Evolutionary conservation across 1,140 invertebrate species (phyloP), one percentile per base, ranked within the genome.

Genomic region (Leptopilina clavipes): DNA sequence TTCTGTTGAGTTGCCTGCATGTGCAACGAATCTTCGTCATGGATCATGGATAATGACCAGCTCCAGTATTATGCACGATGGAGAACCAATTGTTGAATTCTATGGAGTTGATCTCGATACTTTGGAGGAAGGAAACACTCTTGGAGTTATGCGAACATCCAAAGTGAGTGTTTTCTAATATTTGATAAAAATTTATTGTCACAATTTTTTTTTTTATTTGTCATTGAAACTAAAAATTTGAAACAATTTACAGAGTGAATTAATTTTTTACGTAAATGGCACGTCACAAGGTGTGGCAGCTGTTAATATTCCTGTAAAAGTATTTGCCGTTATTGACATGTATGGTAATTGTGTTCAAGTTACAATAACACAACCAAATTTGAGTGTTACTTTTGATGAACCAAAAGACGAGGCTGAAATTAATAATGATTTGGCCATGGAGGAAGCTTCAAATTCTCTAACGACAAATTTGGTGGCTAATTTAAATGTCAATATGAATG

Each of bases 281-380:
- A 92, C 94, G 75, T 95, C 96, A 25, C 96, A 98, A 89, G 97
- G 97, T 11, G 91, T 97, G 65, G 97, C 97, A 1, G 95, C 95
- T 0, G 92, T 91, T 79, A 94, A 94, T 83, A 91, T 98, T 79
- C 96, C 97, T 22, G 83, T 92, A 14, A 90, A 92, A 52, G 91
- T 98, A 14, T 98, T 94, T 92, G 97, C 95, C 9, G 93, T 98
- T 12, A 93, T 98, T 25, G 96, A 98, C 90, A 91, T 99, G 85
- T 98, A 97, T 89, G 97, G 97, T 1, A 97, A 97, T 88, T 98
- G 97, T 91, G 94, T 96, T 8, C 97, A 98, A 92, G 94, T 98
- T 10, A 94, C 94, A 11, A 91, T 94, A 77, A 92, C 92, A 31
- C 89, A 87, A 40, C 86, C 88, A 11, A 85, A 71, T 56, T 56